Percentiles rank a stretch among this genome's conserved stretches.
phyloP scores from a whole-genome alignment of 2,888 invertebrate species.

The Apotomis turbidana region DNA sequence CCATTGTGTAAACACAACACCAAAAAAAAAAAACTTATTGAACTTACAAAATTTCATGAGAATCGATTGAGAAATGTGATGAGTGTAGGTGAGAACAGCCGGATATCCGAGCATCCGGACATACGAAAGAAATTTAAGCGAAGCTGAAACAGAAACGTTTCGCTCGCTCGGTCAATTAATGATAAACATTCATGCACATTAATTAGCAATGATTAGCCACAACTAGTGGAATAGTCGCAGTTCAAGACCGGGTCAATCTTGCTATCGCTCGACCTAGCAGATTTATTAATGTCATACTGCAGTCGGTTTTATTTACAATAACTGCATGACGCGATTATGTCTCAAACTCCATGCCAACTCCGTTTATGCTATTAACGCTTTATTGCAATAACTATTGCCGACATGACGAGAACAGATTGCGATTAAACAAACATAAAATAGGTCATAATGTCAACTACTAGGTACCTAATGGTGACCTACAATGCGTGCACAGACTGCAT shows the following conservation, averaged over 20 bases:
- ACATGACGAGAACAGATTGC: constrained; percentile 16
- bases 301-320: constrained; percentile 54
- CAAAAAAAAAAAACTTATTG: too few species aligned
- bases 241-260: constrained; percentile 56
- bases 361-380: constrained; percentile 27
- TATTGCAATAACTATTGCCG: constrained; percentile 7
- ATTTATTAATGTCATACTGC: constrained; percentile 64
- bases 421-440: constrained; percentile 3
- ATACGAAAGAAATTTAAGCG: too few species aligned
- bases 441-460: background rate
- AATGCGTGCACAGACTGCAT: too few species aligned
- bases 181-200: constrained; percentile 3
- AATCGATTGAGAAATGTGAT: too few species aligned
- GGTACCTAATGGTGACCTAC: too few species aligned
- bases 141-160: background rate
- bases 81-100: too few species aligned
- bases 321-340: constrained; percentile 38
- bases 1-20: too few species aligned
- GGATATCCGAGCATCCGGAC: too few species aligned
- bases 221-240: constrained; percentile 43
- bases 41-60: too few species aligned
- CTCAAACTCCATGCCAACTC: constrained; percentile 25
- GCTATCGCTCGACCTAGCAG: constrained; percentile 63
- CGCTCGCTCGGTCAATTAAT: background rate
- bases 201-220: constrained; percentile 25